Base-by-base conservation (phyloP, 2,797 vertebrate genomes). In the Momotus momota region DNA sequence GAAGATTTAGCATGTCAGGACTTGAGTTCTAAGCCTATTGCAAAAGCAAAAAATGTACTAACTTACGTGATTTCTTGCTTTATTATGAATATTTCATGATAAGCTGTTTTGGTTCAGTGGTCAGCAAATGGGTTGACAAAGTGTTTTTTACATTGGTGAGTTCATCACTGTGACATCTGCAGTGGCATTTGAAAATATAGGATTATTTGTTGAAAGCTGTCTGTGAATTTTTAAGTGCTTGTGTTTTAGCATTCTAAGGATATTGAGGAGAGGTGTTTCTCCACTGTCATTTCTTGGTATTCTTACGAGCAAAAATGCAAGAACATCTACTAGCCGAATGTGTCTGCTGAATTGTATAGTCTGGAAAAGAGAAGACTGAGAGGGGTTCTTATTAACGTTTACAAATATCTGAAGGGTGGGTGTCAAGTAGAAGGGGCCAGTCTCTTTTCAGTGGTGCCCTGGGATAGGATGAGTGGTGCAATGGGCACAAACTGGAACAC, bases 71-170 rank as follows among this genome's bases (percentile, higher is more conserved):
- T 65, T 86, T 75, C 23, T 89, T 75, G 31, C 35, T 77, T 71
- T 86, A 48, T 60, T 84, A 90, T 88, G 55, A 90, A 85, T 94
- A 65, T 88, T 93, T 92, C 29, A 80, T 69, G 52, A 49, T 46
- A 41, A 60, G 8, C 49, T 79, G 8, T 4, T 93, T 75, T 91
- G 57, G 51, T 77, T 88, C 65, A 72, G 54, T 75, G 69, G 41
- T 72, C 79, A 81, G 48, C 70, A 92, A 84, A 45, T 60, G 35
- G 14, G 17, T 48, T 91, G 89, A 72, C 74, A 88, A 77, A 72
- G 46, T 75, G 25, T 81, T 58, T 86, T 85, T 64, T 83, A 66
- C 20, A 31, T 49, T 79, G 48, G 25, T 54, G 75, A 73, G 66
- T 52, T 91, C 93, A 85, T 48, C 58, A n/a, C 46, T 66, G 52